Evolutionary conservation across 1,140 invertebrate species (phyloP).

Genomic region (Sarcophaga peregrina): DNA sequence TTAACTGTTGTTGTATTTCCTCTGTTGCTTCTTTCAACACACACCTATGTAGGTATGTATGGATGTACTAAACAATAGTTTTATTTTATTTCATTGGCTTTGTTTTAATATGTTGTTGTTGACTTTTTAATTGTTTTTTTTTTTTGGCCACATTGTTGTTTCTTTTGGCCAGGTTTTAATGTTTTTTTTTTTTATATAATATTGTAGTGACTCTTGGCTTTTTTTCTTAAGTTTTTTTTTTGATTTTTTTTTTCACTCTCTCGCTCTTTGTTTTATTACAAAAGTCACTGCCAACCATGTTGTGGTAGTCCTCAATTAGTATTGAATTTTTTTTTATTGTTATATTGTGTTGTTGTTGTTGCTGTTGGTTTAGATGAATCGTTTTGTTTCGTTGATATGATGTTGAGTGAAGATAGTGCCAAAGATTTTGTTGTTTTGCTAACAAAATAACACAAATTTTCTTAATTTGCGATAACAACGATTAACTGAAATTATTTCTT

Average conservation of each 20-base stretch:
- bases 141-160: neutral
- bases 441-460: constrained; percentile 12
- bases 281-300: constrained; percentile 42
- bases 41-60: too few species aligned
- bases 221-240: constrained; percentile 2
- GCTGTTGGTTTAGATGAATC: constrained; percentile 36
- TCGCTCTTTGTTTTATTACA: neutral
- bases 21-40: neutral
- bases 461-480: constrained; percentile 1
- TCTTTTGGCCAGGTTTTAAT: neutral
- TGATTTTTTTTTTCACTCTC: too few species aligned
- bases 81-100: neutral
- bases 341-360: neutral
- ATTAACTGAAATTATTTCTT: neutral
- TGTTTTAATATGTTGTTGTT: constrained; percentile 6
- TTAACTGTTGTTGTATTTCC: constrained; percentile 10
- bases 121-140: neutral
- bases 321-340: neutral
- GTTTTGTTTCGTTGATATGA: constrained; percentile 42
- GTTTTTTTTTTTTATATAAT: neutral
- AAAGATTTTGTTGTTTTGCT: constrained; percentile 33
- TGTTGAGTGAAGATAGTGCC: constrained; percentile 34
- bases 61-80: neutral
- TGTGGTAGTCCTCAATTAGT: constrained; percentile 48
- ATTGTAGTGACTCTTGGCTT: neutral